Evolutionary conservation across 2,888 invertebrate species (phyloP).

Genomic region (Lepidocyrtoides sp.): DNA sequence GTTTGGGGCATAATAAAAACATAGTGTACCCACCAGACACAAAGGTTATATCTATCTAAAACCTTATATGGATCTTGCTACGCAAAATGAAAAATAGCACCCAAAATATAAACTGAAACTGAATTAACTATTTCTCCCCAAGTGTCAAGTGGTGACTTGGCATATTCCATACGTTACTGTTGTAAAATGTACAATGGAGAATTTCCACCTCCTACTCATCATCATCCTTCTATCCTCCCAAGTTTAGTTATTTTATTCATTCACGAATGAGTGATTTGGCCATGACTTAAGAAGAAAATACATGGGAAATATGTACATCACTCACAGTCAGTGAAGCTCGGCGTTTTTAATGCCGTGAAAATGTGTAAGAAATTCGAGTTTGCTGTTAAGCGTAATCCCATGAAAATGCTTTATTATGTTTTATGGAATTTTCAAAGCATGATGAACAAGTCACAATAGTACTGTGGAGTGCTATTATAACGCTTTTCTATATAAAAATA

Average conservation of each 20-base stretch:
- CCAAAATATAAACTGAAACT: not conserved
- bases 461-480: not conserved
- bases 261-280: conserved; percentile 71
- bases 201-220: not conserved
- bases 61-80: no score
- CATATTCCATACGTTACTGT: conserved; percentile 30
- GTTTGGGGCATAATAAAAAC: not conserved
- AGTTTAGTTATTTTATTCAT: conserved; percentile 56
- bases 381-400: conserved; percentile 27
- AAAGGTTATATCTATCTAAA: no score
- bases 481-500: not conserved
- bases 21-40: no score
- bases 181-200: conserved; percentile 3
- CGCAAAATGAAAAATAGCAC: not conserved
- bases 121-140: conserved; percentile 52
- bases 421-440: not conserved
- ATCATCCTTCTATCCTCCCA: not conserved
- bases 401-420: conserved; percentile 66
- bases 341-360: not conserved
- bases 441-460: conserved; percentile 21
- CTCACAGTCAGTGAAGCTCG: not conserved
- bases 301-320: not conserved
- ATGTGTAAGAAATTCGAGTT: not conserved
- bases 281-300: conserved; percentile 30
- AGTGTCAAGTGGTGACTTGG: conserved; percentile 55